These are phyloP conservation scores for Cryptoprocta ferox DNA, from an alignment of 2,797 vertebrate species.

Conservation along the genomic window DNA sequence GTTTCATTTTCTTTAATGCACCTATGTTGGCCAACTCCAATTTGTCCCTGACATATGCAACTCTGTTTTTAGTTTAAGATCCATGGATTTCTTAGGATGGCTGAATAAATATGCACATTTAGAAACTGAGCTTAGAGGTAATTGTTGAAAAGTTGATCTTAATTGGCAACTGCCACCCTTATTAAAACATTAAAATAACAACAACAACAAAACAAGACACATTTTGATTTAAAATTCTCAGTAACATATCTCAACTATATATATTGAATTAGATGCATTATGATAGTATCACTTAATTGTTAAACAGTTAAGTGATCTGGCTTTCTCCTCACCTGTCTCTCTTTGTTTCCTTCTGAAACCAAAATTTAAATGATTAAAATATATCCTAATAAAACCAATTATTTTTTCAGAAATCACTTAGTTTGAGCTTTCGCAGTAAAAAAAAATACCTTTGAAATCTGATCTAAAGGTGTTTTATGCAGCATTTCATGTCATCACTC, in stretches of 20 bases:
- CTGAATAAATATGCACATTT: not conserved
- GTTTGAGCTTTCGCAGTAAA: conserved; percentile 45
- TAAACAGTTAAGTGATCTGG: not conserved
- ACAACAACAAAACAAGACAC: not conserved
- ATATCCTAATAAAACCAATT: not conserved
- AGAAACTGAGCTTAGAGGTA: not conserved
- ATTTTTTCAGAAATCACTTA: not conserved
- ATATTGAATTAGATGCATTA: not conserved
- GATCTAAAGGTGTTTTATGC: conserved; percentile 61
- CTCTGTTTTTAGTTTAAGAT: not conserved
- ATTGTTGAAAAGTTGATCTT: not conserved
- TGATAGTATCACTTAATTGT: not conserved
- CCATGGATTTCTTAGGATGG: not conserved
- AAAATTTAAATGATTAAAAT: not conserved
- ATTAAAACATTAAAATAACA: not conserved
- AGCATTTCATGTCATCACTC: conserved; percentile 42
- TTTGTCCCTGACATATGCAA: not conserved
- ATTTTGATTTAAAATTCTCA: not conserved
- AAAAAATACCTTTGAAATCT: conserved; percentile 15
- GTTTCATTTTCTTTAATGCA: not conserved
- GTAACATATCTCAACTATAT: not conserved
- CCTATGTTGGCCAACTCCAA: not conserved
- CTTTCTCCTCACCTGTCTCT: not conserved
- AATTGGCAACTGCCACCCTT: not conserved
- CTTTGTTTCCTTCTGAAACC: not conserved